Evolutionary conservation across 1,140 invertebrate genomes (phyloP).

Genomic region (Drosophila yakuba): DNA sequence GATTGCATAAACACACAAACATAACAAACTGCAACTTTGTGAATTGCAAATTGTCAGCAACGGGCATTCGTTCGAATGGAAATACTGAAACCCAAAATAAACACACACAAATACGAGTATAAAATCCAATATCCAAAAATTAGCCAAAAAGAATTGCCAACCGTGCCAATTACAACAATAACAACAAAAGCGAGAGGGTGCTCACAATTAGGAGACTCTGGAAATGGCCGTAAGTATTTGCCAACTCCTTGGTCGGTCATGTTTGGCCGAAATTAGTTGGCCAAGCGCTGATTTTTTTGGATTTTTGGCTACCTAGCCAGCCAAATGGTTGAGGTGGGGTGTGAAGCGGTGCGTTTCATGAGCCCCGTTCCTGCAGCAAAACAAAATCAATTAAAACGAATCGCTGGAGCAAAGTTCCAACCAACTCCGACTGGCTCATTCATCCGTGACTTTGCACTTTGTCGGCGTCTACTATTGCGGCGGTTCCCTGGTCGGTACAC

Average conservation of each 20-base stretch:
- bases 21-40: slow-evolving; percentile 35
- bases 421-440: slow-evolving; percentile 61
- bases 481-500: slow-evolving; percentile 3
- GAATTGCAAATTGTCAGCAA: slow-evolving; percentile 50
- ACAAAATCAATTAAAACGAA: slow-evolving; percentile 80
- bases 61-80: slow-evolving; percentile 55
- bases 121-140: slow-evolving; percentile 67
- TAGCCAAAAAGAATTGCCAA: slow-evolving; percentile 60
- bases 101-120: slow-evolving; percentile 1
- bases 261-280: slow-evolving; percentile 73
- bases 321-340: slow-evolving; percentile 15
- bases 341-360: slow-evolving; percentile 53
- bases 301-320: background rate
- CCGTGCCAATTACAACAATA: slow-evolving; percentile 63
- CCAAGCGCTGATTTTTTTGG: slow-evolving; percentile 58
- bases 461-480: slow-evolving; percentile 36
- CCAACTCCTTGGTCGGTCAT: slow-evolving; percentile 66
- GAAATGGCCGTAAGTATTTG: slow-evolving; percentile 72
- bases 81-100: slow-evolving; percentile 47
- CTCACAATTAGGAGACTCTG: slow-evolving; percentile 64
- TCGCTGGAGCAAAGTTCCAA: slow-evolving; percentile 77
- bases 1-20: slow-evolving; percentile 76
- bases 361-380: slow-evolving; percentile 53
- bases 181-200: slow-evolving; percentile 26
- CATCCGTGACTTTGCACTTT: slow-evolving; percentile 81